Conservation (phyloP, 2,797 vertebrate species). For the Sus cebifrons region DNA sequence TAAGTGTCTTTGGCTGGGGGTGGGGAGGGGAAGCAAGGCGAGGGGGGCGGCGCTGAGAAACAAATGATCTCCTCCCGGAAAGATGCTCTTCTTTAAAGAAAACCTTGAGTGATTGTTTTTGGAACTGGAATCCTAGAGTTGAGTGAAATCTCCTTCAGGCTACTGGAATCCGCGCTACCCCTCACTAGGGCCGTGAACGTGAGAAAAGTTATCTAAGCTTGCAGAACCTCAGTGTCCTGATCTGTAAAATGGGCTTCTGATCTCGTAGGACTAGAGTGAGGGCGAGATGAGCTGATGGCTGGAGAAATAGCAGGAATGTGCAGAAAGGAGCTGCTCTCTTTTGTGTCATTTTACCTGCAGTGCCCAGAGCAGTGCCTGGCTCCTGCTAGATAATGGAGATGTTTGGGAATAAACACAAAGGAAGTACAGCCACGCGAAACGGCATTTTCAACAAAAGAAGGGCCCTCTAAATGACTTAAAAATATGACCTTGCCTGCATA, state of each 20-base stretch:
- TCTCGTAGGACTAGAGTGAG: neutral
- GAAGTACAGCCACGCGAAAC: neutral
- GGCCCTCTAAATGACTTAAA: neutral
- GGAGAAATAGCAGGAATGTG: no score
- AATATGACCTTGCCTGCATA: no score
- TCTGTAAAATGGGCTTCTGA: neutral
- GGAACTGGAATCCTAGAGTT: neutral
- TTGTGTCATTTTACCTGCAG: rapidly evolving
- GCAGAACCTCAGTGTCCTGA: neutral
- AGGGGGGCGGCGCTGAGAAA: neutral
- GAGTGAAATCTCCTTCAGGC: neutral
- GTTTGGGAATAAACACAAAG: neutral
- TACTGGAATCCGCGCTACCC: neutral
- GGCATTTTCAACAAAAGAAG: neutral
- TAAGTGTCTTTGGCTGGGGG: neutral
- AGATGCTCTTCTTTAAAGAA: neutral
- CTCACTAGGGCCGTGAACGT: neutral
- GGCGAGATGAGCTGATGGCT: neutral
- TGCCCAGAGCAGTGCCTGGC: neutral
- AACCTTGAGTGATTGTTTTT: neutral
- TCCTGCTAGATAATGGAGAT: neutral
- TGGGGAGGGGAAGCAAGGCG: neutral
- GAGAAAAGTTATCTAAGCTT: neutral
- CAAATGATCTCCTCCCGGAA: neutral
- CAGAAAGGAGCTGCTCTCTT: no score